Evolutionary conservation across 2,113 vertebrate genomes (phyloP).

Genomic region (Gallinago undulata): DNA sequence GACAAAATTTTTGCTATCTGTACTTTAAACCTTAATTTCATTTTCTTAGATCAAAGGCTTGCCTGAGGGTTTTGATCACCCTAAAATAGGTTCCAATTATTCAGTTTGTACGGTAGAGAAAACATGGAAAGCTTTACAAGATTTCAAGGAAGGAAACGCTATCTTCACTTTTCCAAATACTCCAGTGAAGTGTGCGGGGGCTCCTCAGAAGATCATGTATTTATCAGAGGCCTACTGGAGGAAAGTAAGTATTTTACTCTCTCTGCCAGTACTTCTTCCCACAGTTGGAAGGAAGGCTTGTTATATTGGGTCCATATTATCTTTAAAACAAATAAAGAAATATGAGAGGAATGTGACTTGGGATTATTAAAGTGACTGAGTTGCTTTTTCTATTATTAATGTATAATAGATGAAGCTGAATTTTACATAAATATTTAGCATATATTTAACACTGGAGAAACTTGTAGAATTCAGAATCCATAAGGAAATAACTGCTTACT

Average conservation of each 20-base stretch:
- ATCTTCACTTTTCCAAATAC: constrained; percentile 93
- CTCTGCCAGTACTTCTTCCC: not conserved
- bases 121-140: constrained; percentile 90
- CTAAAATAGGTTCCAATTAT: constrained; percentile 96
- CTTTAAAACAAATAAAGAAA: not conserved
- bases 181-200: constrained; percentile 94
- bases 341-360: not conserved
- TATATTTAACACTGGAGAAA: not conserved
- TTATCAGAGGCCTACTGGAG: constrained; percentile 87
- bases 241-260: constrained; percentile 78
- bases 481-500: not conserved
- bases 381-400: not conserved
- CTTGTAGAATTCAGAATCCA: not conserved
- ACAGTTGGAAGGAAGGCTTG: not conserved
- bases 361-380: not conserved
- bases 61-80: constrained; percentile 88
- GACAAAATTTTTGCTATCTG: not conserved
- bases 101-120: constrained; percentile 90
- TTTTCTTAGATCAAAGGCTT: constrained; percentile 91
- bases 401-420: not conserved
- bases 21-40: constrained; percentile 4
- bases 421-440: not conserved
- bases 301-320: not conserved
- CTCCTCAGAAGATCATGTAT: constrained; percentile 99
- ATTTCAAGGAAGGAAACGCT: constrained; percentile 93